Conservation (phyloP, 2,888 invertebrate species). For the Dasypolia templi region DNA sequence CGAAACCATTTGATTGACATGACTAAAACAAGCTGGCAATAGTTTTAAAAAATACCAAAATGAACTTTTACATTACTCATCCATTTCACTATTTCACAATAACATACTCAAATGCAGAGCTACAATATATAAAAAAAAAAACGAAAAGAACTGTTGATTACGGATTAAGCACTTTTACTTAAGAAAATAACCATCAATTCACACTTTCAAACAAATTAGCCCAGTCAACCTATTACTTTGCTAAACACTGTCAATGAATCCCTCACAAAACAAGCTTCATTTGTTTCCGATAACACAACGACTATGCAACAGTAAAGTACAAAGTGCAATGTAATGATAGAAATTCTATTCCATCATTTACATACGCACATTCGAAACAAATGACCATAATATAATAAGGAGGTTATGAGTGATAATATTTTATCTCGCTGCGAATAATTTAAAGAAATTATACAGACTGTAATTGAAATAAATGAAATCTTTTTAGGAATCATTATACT, state of each 20-base stretch:
- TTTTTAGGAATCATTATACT: no score
- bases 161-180: neutral
- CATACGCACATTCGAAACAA: neutral
- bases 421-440: neutral
- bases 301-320: constrained; percentile 11
- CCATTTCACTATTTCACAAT: neutral
- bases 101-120: neutral
- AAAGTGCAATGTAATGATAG: constrained; percentile 34
- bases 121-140: neutral
- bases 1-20: neutral
- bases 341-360: neutral
- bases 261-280: constrained; percentile 6
- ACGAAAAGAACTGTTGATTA: neutral
- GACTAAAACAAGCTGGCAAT: neutral
- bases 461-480: no score
- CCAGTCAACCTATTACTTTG: neutral
- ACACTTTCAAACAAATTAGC: neutral
- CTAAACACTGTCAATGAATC: constrained; percentile 2
- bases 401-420: neutral
- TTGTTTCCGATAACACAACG: constrained; percentile 16
- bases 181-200: neutral
- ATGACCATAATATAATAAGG: no score
- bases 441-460: neutral
- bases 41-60: neutral
- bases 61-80: no score